Conservation (phyloP, 2,113 vertebrate species). For the Saguinus imperator region DNA sequence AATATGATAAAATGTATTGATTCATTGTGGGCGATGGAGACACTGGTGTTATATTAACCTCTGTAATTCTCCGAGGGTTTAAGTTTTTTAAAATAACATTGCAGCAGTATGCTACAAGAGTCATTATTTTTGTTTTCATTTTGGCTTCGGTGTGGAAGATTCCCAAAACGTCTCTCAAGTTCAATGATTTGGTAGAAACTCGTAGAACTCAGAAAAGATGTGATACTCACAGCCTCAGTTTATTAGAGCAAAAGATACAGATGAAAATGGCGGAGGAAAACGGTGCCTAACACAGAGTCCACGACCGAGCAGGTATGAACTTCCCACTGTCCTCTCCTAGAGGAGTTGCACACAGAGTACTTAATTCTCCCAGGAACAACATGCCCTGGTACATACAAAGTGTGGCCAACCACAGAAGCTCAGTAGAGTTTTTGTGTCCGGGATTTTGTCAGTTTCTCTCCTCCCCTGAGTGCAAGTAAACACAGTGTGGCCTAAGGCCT, state of each 20-base stretch:
- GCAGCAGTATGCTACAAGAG: not conserved
- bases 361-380: not conserved
- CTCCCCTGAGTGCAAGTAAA: not conserved
- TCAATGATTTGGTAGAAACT: not conserved
- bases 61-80: not conserved
- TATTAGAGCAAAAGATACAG: too few relatives aligned
- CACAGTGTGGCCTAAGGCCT: not conserved
- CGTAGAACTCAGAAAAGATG: not conserved
- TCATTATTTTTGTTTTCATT: not conserved
- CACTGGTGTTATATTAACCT: not conserved
- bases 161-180: not conserved
- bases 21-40: not conserved
- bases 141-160: too few relatives aligned
- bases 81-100: not conserved
- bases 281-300: not conserved
- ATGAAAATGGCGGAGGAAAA: not conserved
- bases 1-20: not conserved
- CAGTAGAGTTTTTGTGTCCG: not conserved
- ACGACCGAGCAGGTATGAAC: not conserved
- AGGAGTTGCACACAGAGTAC: too few relatives aligned
- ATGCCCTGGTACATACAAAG: not conserved
- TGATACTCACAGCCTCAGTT: not conserved
- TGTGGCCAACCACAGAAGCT: accelerated
- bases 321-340: not conserved
- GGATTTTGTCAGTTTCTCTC: not conserved